Percentiles rank a stretch among this genome's conserved stretches.
These are phyloP conservation scores for Sussaba pulchella DNA, from an alignment of 2,888 invertebrate genomes.

Conservation along the genomic window DNA sequence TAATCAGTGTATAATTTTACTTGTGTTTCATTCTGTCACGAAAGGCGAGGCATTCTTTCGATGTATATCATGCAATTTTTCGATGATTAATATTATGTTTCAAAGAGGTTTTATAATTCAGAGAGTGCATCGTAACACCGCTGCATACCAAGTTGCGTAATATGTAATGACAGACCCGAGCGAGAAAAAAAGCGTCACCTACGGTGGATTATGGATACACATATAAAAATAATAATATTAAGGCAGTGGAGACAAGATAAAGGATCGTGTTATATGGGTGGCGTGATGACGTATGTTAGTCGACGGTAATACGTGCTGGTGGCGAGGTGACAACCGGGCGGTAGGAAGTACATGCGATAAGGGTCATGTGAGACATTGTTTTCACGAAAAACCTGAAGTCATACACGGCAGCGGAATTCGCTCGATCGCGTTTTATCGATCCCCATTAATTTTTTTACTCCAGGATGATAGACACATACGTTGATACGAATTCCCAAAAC, in stretches of 20 bases:
- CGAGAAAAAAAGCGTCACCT: conserved; percentile 39
- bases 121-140: conserved; percentile 25
- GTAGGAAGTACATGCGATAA: conserved; percentile 9
- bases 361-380: conserved; percentile 1
- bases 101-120: conserved; percentile 26
- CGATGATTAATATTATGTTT: conserved; percentile 10
- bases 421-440: too few species aligned
- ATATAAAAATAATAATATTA: conserved; percentile 53
- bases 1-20: neutral
- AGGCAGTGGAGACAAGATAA: conserved; percentile 41
- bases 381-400: neutral
- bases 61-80: too few species aligned
- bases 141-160: conserved; percentile 33
- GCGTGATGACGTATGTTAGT: conserved; percentile 64
- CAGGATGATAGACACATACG: too few species aligned
- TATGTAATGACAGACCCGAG: conserved; percentile 31
- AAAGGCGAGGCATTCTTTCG: neutral
- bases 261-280: conserved; percentile 57
- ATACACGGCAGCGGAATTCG: too few species aligned
- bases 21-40: neutral
- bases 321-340: conserved; percentile 55
- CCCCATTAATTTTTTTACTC: too few species aligned
- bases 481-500: too few species aligned
- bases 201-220: conserved; percentile 15
- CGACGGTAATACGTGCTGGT: conserved; percentile 53